Evolutionary conservation across 2,888 invertebrate species (phyloP), one percentile per base, ranked within the genome.

Genomic region (Hololepta plana): DNA sequence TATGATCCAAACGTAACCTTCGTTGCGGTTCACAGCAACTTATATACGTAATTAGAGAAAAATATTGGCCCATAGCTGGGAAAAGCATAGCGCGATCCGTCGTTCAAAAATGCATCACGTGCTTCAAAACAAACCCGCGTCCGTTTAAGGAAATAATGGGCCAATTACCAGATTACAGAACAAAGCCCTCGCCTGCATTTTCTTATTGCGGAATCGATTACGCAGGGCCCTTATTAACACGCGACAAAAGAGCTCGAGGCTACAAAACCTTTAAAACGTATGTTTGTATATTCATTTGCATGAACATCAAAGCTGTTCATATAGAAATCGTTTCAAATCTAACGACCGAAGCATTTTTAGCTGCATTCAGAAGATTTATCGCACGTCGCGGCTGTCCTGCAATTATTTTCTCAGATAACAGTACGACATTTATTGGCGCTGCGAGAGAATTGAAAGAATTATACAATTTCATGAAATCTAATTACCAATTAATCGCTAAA

Each of bases 241-340:
- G 29, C 15, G 28, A 34, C 11, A 26, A 31, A 23, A 15, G 15
- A 15, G 22, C 15, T n/a, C 22, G 36, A 11, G 20, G 23, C 9
- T 21, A 27, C 4, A 25, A 5, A 15, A 4, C 10, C 8, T 9
- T 25, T 4, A 26, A 26, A 20, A 6, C 20, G 5, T 26, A 26
- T 11, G 10, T 6, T 8, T 15, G 17, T 6, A 8, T 21, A 5
- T 41, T 42, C 20, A 32, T 42, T 4, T 39, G 42, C 23, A 21
- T 43, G 11, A 15, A 35, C 2, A 35, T 38, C 12, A 30, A 30
- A 24, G 23, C 30, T 3, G 14, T 30, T 3, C 26, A 30, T 14
- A 14, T 30, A n/a, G 30, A 30, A 15, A 4, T 27, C 10, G 30
- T 27, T 2, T 20, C 12, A 3, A 19, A 23, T 15, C 13, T 30